These are phyloP conservation scores for Drosophila antonietae DNA, from an alignment of 2,888 invertebrate species.

Conservation along the genomic window DNA sequence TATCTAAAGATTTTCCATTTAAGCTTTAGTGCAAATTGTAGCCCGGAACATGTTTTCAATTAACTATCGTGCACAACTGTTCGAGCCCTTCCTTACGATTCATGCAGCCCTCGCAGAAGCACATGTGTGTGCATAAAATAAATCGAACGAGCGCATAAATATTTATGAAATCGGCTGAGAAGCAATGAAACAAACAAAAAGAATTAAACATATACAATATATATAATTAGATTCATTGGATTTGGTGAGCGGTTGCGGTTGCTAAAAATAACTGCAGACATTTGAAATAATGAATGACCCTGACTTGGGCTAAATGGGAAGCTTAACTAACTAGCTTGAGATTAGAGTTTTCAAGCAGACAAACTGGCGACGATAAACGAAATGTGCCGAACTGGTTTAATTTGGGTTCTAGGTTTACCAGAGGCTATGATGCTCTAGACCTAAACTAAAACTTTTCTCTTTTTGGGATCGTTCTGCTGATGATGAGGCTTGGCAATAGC, in stretches of 20 bases:
- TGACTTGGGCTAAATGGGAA: constrained; percentile 11
- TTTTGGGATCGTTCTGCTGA: constrained; percentile 9
- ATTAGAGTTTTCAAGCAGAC: constrained; percentile 40
- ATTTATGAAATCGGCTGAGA: constrained; percentile 58
- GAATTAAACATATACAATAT: constrained; percentile 42
- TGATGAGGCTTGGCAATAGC: constrained; percentile 22
- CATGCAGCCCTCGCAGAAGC: constrained; percentile 32
- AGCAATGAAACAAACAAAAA: constrained; percentile 18
- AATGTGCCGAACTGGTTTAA: constrained; percentile 15
- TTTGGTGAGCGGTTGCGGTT: constrained; percentile 22
- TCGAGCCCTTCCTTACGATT: constrained; percentile 4
- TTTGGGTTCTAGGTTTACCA: not conserved
- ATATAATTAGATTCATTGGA: constrained; percentile 44
- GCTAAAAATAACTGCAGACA: constrained; percentile 49
- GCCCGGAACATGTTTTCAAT: not conserved
- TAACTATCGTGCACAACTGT: not conserved
- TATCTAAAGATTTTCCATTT: not conserved
- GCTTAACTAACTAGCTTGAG: constrained; percentile 8
- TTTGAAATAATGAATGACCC: constrained; percentile 12
- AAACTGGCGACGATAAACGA: constrained; percentile 47
- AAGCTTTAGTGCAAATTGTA: not conserved
- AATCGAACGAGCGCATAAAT: constrained; percentile 57
- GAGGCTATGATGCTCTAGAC: constrained; percentile 9
- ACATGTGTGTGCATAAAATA: constrained; percentile 62
- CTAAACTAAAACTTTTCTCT: not conserved